Percentiles rank a stretch among this genome's conserved stretches.
Evolutionary conservation across 2,113 vertebrate genomes (phyloP).

Genomic region (Orthonyx spaldingii): DNA sequence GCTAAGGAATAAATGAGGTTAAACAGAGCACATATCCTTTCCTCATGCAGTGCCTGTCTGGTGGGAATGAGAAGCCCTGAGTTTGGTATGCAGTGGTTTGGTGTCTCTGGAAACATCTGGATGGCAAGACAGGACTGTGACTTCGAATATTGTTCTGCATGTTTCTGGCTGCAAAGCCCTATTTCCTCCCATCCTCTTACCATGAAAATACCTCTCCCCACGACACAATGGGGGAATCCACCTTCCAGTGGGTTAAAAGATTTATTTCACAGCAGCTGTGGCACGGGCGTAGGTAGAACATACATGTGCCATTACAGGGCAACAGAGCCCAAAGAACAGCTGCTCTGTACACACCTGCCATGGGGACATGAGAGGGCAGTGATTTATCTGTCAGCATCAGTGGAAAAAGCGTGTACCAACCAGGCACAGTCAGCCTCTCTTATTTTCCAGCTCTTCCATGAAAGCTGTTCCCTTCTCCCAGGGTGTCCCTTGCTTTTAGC

Average conservation of each 20-base stretch:
- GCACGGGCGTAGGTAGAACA: not conserved
- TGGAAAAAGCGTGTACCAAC: not conserved
- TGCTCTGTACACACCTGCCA: not conserved
- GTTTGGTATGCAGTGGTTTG: conserved; percentile 16
- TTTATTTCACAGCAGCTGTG: conserved; percentile 44
- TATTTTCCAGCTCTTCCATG: not conserved
- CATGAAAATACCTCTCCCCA: not conserved
- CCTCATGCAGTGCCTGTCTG: conserved; percentile 2
- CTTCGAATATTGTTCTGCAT: not conserved
- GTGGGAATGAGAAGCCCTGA: conserved; percentile 23
- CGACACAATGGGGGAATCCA: not conserved
- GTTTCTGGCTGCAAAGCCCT: conserved; percentile 3
- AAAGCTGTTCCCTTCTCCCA: not conserved
- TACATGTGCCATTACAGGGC: not conserved
- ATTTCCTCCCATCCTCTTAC: not conserved
- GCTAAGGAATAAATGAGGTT: conserved; percentile 64
- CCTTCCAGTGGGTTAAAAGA: conserved; percentile 16
- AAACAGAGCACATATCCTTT: conserved; percentile 17
- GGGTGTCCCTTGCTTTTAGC: not conserved
- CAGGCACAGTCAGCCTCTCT: not conserved
- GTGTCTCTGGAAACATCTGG: conserved; percentile 38
- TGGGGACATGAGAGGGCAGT: not conserved
- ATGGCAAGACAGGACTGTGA: not conserved
- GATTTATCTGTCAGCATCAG: conserved; percentile 17
- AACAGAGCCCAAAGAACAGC: not conserved